Base-by-base conservation (phyloP, 2,113 vertebrate species). In the Phyllostomus discolor region DNA sequence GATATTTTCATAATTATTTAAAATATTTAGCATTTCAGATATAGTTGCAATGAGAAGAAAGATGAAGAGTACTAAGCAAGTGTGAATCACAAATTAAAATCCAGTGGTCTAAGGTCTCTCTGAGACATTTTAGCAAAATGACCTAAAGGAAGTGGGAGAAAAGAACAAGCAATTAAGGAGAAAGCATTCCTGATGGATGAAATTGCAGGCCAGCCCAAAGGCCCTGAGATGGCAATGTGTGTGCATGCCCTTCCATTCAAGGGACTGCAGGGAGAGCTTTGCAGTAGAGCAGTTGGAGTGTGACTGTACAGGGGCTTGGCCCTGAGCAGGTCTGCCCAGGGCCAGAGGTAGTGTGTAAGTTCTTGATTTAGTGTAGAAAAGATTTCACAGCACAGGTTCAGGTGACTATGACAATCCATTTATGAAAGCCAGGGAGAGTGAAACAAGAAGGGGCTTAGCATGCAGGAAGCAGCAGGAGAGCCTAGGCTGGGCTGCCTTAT, bases 221-320 rank as follows among this genome's bases (percentile, higher is more conserved):
- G 11, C 8, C 8, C n/a, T 59, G 54, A 67, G 5, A 1, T 73
- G 59, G 7, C 48, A 59, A 11, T 43, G 19, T 46, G 70, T 62
- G 5, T 52, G 50, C 16, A 15, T 52, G 15, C 35, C 24, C 43
- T 69, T 83, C 20, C 7, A 19, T 87, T 43, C 31, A 46, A 86
- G 62, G 31, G 3, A 52, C 11, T 31, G 3, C 5, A 10, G 7
- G 41, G 8, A 70, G 0, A 0, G n/a, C 7, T 64, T 5, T 67
- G 26, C 52, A 33, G 16, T 66, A 33, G 9, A 84, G 31, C 5
- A 8, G 62, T 22, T 64, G 12, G 62, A 64, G 62, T 64, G 62
- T 6, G 11, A 14, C 28, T 9, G 4, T 10, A 28, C 62, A 64
- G 62, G 12, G 62, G 62, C 62, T 28, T 64, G 62, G 62, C 28